A percentile compares a stretch with the other conserved stretches of the same genome.
Conservation (phyloP, 1,140 invertebrate genomes). For the Eumeta japonica region DNA sequence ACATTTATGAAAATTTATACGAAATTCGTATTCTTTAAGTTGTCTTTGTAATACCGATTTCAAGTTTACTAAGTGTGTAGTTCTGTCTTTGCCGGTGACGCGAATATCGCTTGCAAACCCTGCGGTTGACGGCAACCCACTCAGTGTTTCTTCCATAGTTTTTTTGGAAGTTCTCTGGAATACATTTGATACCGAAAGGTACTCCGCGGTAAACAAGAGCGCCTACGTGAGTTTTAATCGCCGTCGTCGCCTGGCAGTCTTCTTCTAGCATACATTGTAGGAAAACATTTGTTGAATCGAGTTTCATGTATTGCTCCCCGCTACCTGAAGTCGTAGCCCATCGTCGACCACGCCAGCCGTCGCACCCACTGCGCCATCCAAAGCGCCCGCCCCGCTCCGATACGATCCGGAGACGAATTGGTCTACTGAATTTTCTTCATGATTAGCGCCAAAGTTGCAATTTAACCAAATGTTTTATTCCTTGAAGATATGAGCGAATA, state of each 20-base stretch:
- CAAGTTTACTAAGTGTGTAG: slow-evolving; percentile 15
- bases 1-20: slow-evolving; percentile 21
- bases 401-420: slow-evolving; percentile 22
- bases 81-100: slow-evolving; percentile 13
- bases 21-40: slow-evolving; percentile 13
- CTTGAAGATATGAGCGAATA: slow-evolving; percentile 15
- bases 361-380: too few relatives aligned
- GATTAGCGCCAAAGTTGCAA: slow-evolving; percentile 12
- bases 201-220: slow-evolving; percentile 20
- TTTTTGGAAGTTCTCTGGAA: slow-evolving; percentile 31
- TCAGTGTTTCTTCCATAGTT: slow-evolving; percentile 22
- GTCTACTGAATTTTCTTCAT: slow-evolving; percentile 16
- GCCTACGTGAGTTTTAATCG: slow-evolving; percentile 25
- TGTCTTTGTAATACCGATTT: slow-evolving; percentile 12
- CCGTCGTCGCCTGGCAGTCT: slow-evolving; percentile 18
- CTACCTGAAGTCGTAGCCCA: slow-evolving; percentile 18
- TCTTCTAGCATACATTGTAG: slow-evolving; percentile 17
- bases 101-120: slow-evolving; percentile 25
- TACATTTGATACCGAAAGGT: slow-evolving; percentile 22
- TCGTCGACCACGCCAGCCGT: too few relatives aligned
- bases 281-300: slow-evolving; percentile 20
- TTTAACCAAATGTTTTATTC: slow-evolving; percentile 19
- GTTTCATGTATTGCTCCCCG: slow-evolving; percentile 21
- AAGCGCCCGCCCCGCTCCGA: too few relatives aligned
- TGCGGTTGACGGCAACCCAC: slow-evolving; percentile 10